These are phyloP conservation scores for Physeter macrocephalus DNA, from an alignment of 2,113 vertebrate species.

Conservation along the genomic window DNA sequence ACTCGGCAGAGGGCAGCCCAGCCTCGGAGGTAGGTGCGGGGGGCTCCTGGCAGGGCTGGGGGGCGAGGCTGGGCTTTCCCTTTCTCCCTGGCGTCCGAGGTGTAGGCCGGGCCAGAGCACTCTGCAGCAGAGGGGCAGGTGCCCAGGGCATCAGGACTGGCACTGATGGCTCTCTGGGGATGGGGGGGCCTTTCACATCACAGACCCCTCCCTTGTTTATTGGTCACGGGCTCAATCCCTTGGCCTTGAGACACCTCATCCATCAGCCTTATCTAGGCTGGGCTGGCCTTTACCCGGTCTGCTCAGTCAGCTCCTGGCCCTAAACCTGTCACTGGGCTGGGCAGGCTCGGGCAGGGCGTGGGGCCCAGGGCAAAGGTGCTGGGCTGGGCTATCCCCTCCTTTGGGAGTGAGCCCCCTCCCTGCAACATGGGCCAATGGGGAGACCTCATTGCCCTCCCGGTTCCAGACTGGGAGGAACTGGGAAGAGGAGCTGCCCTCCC, in stretches of 20 bases:
- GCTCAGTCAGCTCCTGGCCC: slow-evolving; percentile 1
- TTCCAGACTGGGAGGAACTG: not conserved
- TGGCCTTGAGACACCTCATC: not conserved
- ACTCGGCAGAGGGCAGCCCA: slow-evolving; percentile 73
- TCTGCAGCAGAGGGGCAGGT: too few relatives aligned
- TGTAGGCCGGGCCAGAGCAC: not conserved
- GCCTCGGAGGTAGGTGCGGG: slow-evolving; percentile 79
- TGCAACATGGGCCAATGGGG: not conserved
- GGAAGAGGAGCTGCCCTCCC: not conserved
- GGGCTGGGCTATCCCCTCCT: not conserved
- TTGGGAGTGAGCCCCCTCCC: not conserved
- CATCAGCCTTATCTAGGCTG: slow-evolving; percentile 50
- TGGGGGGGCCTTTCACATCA: not conserved
- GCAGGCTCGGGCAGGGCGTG: not conserved
- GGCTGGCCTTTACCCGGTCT: slow-evolving; percentile 35
- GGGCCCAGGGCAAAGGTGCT: slow-evolving; percentile 55
- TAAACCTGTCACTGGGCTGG: slow-evolving; percentile 58
- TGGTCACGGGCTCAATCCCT: not conserved
- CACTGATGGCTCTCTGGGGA: not conserved
- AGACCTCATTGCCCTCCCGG: not conserved
- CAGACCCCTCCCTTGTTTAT: not conserved
- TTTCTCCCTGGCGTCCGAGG: not conserved
- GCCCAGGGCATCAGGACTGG: not conserved
- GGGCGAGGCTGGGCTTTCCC: slow-evolving; percentile 42
- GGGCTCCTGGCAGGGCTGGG: slow-evolving; percentile 76